Evolutionary conservation across 2,797 vertebrate genomes (phyloP), one percentile per base, ranked within the genome.

Genomic region (Enteromius afrohamiltoni): DNA sequence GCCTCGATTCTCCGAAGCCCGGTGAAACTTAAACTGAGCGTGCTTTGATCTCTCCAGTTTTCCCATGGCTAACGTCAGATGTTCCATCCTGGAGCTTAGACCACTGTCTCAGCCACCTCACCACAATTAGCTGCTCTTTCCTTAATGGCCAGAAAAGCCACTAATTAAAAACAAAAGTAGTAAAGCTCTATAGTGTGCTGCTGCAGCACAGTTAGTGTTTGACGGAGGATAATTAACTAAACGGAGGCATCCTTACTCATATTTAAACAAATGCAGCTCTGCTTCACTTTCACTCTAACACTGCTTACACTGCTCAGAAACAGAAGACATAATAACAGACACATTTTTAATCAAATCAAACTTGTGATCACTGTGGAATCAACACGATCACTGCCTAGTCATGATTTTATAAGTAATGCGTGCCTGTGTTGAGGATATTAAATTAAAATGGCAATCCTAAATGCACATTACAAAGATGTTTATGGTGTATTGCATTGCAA

Each of bases 91-190:
- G 47, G 87, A 85, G 80, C 77, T 85, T 67, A 86, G 82, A 87
- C 58, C 40, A 37, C 78, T 62, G 81, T 85, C 83, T 86, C 51
- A 53, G 64, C 47, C 85, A 37, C 80, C 74, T 88, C 6, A 37
- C 85, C 87, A 87, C 84, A 88, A 82, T 87, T 85, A 89, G 79
- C 82, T 82, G 14, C 84, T 86, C 79, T 86, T 84, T 88, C 62
- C 87, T 88, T 83, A 83, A 60, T 19, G 10, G 42, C 64, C 68
- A 84, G 85, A 85, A 82, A 86, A 88, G 62, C n/a, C 85, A 58
- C 83, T 2, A 42, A 85, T 86, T 89, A 89, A 87, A 75, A 88
- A 77, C 78, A 87, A 77, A 80, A 85, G 49, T 49, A 31, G 78
- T 37, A 74, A 70, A 86, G 79, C 45, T 70, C 74, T 76, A 58